Evolutionary conservation across 2,113 vertebrate species (phyloP), one percentile per base, ranked within the genome.

Genomic region (Solea senegalensis): DNA sequence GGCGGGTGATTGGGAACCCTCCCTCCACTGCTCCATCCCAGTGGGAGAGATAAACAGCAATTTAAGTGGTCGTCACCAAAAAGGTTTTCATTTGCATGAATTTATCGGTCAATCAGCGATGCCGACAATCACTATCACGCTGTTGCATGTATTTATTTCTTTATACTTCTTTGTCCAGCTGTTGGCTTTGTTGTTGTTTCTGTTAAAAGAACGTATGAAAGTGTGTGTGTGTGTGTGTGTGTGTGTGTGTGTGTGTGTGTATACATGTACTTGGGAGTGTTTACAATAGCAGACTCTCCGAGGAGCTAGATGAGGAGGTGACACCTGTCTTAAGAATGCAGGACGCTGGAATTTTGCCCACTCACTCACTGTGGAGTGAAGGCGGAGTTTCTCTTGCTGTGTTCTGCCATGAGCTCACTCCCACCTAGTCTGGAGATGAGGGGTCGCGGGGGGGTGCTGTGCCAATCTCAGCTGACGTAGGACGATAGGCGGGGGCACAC

Each of bases 1-100:
- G 86, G 74, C 78, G 83, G 82, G 72, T 93, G 87, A 90, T 80
- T 84, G 83, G 82, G 84, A 80, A 54, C 64, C 80, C 63, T 67
- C 74, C 58, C 80, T 84, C 70, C 46, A 55, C 60, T 61, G 5
- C 77, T 84, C 70, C 66, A 55, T 82, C 85, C 86, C 86, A 83
- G 67, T 59, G 84, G 85, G 83, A 82, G 84, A 76, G 74, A 86
- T 82, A 85, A 86, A 86, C 80, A 86, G 71, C 64, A 49, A 78
- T 85, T 82, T 80, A 81, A 87, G 83, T 74, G 56, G 69, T 61
- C 64, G 75, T 68, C 80, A 62, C 64, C 73, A 71, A 88, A 55
- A 88, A 78, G 65, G 64, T 80, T 91, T 73, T 80, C 80, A 83
- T 90, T 87, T 87, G 81, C 86, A 84, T 77, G 74, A 75, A 57